phyloP scores from a whole-genome alignment of 2,797 vertebrate genomes.

The Sarcophilus harrisii region DNA sequence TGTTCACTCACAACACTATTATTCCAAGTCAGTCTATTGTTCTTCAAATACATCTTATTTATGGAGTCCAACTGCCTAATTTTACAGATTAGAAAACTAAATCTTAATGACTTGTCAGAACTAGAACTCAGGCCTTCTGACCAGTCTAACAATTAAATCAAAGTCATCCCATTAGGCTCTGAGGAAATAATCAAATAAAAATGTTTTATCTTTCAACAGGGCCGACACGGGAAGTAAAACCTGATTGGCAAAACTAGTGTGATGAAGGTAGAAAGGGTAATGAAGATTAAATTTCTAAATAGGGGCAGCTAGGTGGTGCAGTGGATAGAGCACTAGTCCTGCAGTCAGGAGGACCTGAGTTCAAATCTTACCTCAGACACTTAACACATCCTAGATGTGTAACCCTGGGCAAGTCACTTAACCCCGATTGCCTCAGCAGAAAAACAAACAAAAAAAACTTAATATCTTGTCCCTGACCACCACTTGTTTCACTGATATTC shows the following conservation, averaged over 20 bases:
- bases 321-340: too few relatives aligned
- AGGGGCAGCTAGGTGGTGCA: too few relatives aligned
- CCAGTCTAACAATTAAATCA: background rate
- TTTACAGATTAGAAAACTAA: background rate
- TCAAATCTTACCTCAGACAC: too few relatives aligned
- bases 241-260: background rate
- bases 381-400: too few relatives aligned
- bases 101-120: background rate
- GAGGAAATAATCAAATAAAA: background rate
- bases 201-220: background rate
- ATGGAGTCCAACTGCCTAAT: background rate
- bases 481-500: background rate
- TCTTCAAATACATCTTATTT: too few relatives aligned
- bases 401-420: too few relatives aligned
- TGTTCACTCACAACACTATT: too few relatives aligned
- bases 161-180: background rate
- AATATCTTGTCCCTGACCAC: background rate
- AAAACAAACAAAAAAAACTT: too few relatives aligned
- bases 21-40: too few relatives aligned
- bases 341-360: too few relatives aligned
- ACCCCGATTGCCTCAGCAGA: too few relatives aligned
- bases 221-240: background rate
- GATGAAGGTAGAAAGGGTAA: background rate
- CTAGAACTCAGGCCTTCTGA: background rate
- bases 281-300: background rate